These are phyloP conservation scores for Carapus acus DNA, from an alignment of 2,797 vertebrate genomes.

Conservation along the genomic window DNA sequence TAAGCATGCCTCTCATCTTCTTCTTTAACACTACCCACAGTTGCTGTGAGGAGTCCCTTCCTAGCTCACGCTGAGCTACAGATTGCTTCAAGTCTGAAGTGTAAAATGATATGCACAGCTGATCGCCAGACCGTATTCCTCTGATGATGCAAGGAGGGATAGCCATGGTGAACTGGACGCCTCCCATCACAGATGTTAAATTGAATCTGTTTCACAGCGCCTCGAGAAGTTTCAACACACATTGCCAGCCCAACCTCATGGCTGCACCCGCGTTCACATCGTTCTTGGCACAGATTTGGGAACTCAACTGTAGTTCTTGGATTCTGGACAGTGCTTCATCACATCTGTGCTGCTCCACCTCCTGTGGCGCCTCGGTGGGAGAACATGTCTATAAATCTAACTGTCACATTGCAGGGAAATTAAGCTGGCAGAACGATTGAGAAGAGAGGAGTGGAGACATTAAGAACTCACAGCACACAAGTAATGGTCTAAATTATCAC, in stretches of 20 bases:
- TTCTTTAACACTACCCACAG: constrained; percentile 2
- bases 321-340: constrained; percentile 58
- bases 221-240: constrained; percentile 33
- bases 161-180: constrained; percentile 30
- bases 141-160: not conserved
- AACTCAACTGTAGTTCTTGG: constrained; percentile 53
- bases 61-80: not conserved
- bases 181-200: constrained; percentile 50
- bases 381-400: constrained; percentile 67
- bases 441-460: constrained; percentile 34
- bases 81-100: not conserved
- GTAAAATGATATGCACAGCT: not conserved
- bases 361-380: constrained; percentile 50
- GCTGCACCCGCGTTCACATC: constrained; percentile 35
- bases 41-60: not conserved
- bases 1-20: not conserved
- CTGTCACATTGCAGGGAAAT: constrained; percentile 55
- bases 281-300: constrained; percentile 50
- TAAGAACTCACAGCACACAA: constrained; percentile 36
- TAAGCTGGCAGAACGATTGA: constrained; percentile 59
- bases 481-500: constrained; percentile 56
- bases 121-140: not conserved
- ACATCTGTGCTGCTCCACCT: constrained; percentile 64
- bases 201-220: constrained; percentile 45
- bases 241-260: constrained; percentile 23